These are phyloP conservation scores for Proctacanthus coquilletti DNA, from an alignment of 1,140 invertebrate genomes.

Conservation along the genomic window DNA sequence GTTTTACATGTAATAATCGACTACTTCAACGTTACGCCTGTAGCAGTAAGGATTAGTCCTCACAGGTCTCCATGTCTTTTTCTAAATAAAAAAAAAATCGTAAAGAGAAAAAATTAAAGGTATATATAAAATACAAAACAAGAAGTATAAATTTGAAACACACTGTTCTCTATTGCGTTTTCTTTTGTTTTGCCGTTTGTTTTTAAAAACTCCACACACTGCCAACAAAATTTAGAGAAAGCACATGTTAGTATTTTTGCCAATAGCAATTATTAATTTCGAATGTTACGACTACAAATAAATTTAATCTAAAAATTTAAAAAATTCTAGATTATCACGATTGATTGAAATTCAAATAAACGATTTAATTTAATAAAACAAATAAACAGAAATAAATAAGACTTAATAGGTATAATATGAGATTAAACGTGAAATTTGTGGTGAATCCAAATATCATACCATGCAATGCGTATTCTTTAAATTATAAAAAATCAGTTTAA, in stretches of 20 bases:
- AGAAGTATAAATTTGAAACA: background rate
- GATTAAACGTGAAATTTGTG: no score
- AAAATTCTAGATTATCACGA: no score
- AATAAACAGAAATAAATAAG: background rate
- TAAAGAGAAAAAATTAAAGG: constrained; percentile 12
- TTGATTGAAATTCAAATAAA: no score
- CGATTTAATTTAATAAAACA: constrained; percentile 2
- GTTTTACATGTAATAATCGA: constrained; percentile 29
- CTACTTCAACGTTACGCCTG: constrained; percentile 27
- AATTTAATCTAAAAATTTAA: no score
- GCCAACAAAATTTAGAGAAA: constrained; percentile 18
- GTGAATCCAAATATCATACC: no score
- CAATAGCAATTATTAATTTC: no score
- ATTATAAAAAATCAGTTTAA: background rate
- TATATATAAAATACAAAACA: constrained; percentile 7
- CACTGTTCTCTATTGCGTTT: no score
- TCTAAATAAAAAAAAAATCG: constrained; percentile 17
- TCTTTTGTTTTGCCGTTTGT: no score
- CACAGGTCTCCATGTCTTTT: constrained; percentile 29
- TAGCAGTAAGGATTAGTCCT: constrained; percentile 30
- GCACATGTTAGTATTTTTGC: no score
- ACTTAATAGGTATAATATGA: background rate
- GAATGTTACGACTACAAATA: no score
- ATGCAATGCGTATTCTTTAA: background rate
- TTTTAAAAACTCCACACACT: no score